Conservation (phyloP, 2,888 invertebrate species). For the Hermaeophaga mercurialis region DNA sequence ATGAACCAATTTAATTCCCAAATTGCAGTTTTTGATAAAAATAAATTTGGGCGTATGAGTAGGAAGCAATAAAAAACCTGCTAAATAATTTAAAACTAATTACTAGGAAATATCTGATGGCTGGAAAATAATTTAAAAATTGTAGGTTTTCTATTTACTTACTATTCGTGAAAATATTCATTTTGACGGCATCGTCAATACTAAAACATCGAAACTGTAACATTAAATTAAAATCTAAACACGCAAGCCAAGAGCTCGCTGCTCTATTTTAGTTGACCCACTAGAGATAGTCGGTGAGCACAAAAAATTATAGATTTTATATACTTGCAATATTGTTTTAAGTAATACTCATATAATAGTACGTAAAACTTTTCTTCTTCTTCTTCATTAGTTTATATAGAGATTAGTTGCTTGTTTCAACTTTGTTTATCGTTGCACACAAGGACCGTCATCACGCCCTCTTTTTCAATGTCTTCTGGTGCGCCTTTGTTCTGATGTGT, state of each 20-base stretch:
- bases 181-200: slow-evolving; percentile 13
- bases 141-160: slow-evolving; percentile 3
- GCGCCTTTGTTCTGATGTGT: too few relatives aligned
- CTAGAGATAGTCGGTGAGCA: neutral
- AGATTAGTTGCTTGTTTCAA: too few relatives aligned
- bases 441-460: too few relatives aligned
- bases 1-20: too few relatives aligned
- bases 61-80: neutral
- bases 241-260: slow-evolving; percentile 6
- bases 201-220: slow-evolving; percentile 22
- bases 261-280: slow-evolving; percentile 15
- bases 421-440: too few relatives aligned
- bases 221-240: slow-evolving; percentile 22
- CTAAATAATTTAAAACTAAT: slow-evolving; percentile 1
- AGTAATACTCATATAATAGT: too few relatives aligned
- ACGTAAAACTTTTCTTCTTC: too few relatives aligned
- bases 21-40: too few relatives aligned
- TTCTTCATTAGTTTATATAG: too few relatives aligned
- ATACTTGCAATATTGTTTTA: too few relatives aligned
- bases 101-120: neutral
- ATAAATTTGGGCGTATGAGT: too few relatives aligned
- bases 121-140: slow-evolving; percentile 13
- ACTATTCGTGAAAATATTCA: slow-evolving; percentile 13
- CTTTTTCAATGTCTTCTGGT: too few relatives aligned
- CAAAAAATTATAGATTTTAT: neutral